Conservation (phyloP, 2,113 vertebrate genomes). For the Calyptomena viridis region DNA sequence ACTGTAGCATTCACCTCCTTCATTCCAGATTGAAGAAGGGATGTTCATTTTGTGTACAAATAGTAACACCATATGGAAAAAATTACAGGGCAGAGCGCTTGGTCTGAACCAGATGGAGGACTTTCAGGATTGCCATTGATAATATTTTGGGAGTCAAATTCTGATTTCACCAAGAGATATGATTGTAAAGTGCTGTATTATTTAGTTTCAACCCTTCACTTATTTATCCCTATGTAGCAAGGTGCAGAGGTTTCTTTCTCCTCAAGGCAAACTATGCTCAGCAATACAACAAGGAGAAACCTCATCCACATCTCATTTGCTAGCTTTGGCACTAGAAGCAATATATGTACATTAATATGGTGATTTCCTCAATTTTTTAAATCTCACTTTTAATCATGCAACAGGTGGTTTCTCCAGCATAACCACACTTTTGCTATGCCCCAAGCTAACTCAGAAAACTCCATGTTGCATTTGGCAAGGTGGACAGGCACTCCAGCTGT, state of each 20-base stretch:
- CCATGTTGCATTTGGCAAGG: background rate
- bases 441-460: background rate
- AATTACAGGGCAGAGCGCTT: background rate
- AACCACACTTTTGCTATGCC: background rate
- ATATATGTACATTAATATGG: background rate
- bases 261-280: background rate
- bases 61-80: background rate
- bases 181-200: background rate
- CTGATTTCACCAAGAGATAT: background rate
- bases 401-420: fast-evolving
- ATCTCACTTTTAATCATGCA: background rate
- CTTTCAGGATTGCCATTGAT: background rate
- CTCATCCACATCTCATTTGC: background rate
- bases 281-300: background rate
- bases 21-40: background rate
- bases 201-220: background rate
- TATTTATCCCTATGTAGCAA: background rate
- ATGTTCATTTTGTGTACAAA: background rate
- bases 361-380: background rate
- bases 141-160: background rate
- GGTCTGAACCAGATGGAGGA: fast-evolving
- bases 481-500: background rate
- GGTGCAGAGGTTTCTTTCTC: background rate
- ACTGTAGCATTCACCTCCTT: background rate
- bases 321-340: background rate